Evolutionary conservation across 2,888 invertebrate species (phyloP).

Genomic region (Acrobasis repandana): DNA sequence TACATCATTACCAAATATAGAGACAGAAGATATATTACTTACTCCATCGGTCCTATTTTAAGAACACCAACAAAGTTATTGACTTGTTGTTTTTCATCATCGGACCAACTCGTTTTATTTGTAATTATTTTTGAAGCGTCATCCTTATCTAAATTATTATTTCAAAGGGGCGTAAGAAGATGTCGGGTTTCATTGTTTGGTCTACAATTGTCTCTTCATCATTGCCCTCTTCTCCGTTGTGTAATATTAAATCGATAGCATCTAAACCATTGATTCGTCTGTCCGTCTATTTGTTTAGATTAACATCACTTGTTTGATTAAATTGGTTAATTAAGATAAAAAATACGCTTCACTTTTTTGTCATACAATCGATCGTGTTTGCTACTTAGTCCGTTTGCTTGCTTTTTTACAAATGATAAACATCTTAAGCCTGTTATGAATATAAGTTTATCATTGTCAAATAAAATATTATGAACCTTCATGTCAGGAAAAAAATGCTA

Average conservation of each 20-base stretch:
- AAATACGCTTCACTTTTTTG: constrained; percentile 37
- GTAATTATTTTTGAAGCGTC: constrained; percentile 5
- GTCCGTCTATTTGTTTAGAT: constrained; percentile 54
- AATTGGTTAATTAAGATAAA: constrained; percentile 56
- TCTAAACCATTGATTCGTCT: constrained; percentile 64
- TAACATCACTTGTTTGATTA: constrained; percentile 42
- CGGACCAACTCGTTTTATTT: constrained; percentile 8
- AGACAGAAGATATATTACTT: neutral
- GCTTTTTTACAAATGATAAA: constrained; percentile 19
- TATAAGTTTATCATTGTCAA: constrained; percentile 11
- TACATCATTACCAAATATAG: neutral
- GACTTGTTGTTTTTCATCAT: constrained; percentile 1
- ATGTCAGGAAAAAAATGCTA: neutral
- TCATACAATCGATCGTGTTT: constrained; percentile 24
- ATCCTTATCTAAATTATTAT: constrained; percentile 16
- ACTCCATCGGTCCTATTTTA: neutral
- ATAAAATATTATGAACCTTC: constrained; percentile 5
- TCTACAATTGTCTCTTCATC: constrained; percentile 64
- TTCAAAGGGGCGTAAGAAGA: constrained; percentile 35
- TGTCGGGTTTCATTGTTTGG: constrained; percentile 54
- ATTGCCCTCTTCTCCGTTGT: constrained; percentile 59
- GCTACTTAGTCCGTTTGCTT: constrained; percentile 21
- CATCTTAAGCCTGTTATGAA: constrained; percentile 13
- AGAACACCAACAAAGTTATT: constrained; percentile 3
- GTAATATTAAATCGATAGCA: constrained; percentile 72